Conservation (phyloP, 2,888 invertebrate genomes). For the Amiota mariae region DNA sequence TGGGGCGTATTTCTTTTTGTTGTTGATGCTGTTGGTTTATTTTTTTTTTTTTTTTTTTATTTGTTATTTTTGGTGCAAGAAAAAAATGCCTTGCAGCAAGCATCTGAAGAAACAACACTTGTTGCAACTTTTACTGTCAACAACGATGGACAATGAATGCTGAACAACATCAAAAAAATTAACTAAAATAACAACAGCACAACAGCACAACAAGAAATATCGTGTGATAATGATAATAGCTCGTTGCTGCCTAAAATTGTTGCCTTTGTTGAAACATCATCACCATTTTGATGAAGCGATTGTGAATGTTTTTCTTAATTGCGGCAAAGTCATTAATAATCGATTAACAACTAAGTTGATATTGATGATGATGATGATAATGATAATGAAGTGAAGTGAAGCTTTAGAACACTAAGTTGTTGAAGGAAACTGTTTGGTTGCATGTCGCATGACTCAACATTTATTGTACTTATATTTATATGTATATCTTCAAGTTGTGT, state of each 20-base stretch:
- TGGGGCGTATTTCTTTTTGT: slow-evolving; percentile 54
- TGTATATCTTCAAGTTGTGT: too few relatives aligned
- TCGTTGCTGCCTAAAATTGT: slow-evolving; percentile 30
- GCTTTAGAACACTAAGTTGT: neutral
- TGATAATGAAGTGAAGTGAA: neutral
- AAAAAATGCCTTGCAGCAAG: slow-evolving; percentile 27
- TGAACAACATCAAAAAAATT: slow-evolving; percentile 38
- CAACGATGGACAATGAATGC: slow-evolving; percentile 24
- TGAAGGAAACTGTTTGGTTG: slow-evolving; percentile 40
- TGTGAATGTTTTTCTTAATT: slow-evolving; percentile 57
- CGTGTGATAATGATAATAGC: slow-evolving; percentile 44
- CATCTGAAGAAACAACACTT: slow-evolving; percentile 32
- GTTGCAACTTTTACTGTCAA: slow-evolving; percentile 58
- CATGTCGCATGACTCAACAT: slow-evolving; percentile 29
- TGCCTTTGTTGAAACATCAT: slow-evolving; percentile 5
- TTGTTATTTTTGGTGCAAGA: slow-evolving; percentile 31
- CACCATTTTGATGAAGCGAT: slow-evolving; percentile 50
- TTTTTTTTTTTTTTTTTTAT: slow-evolving; percentile 35
- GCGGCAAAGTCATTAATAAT: slow-evolving; percentile 67
- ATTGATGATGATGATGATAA: neutral
- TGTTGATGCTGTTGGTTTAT: slow-evolving; percentile 16
- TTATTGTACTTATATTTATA: too few relatives aligned
- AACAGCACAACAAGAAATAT: too few relatives aligned
- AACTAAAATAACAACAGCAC: neutral
- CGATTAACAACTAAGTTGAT: slow-evolving; percentile 57